phyloP scores from a whole-genome alignment of 2,113 vertebrate genomes.

The Gavia stellata region DNA sequence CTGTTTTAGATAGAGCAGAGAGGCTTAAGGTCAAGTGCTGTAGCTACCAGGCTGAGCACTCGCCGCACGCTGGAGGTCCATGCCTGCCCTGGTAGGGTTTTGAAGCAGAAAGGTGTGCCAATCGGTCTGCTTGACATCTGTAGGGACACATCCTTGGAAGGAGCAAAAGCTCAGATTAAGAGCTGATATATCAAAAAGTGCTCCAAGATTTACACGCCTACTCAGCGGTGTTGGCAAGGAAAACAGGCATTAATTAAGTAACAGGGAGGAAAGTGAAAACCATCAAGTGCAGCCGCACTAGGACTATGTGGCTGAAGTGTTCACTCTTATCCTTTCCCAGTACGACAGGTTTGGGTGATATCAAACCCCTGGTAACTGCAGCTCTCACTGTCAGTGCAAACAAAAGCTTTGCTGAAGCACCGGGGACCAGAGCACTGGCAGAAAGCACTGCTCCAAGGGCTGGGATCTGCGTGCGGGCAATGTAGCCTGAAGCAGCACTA shows the following conservation, averaged over 20 bases:
- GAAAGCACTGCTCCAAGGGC: not conserved
- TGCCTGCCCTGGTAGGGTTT: not conserved
- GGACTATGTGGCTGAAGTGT: not conserved
- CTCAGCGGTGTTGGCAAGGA: not conserved
- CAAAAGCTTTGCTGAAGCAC: not conserved
- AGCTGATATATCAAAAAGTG: not conserved
- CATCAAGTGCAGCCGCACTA: not conserved
- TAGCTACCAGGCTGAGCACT: not conserved
- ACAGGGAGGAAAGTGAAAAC: not conserved
- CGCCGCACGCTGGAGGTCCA: rapidly evolving
- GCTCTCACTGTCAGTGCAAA: not conserved
- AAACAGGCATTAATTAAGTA: not conserved
- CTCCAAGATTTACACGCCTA: not conserved
- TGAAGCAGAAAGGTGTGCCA: not conserved
- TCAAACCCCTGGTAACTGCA: not conserved
- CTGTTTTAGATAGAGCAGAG: not conserved
- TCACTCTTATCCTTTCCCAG: not conserved
- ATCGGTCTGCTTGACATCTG: not conserved
- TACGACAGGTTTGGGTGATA: not conserved
- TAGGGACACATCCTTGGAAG: not conserved
- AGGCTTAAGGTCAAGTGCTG: not conserved
- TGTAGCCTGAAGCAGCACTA: not conserved
- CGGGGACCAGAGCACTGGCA: not conserved
- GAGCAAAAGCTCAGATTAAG: not conserved
- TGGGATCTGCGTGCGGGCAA: rapidly evolving